Percentiles rank a stretch among this genome's conserved stretches.
phyloP scores from a whole-genome alignment of 2,113 vertebrate genomes.

The Tympanuchus pallidicinctus region DNA sequence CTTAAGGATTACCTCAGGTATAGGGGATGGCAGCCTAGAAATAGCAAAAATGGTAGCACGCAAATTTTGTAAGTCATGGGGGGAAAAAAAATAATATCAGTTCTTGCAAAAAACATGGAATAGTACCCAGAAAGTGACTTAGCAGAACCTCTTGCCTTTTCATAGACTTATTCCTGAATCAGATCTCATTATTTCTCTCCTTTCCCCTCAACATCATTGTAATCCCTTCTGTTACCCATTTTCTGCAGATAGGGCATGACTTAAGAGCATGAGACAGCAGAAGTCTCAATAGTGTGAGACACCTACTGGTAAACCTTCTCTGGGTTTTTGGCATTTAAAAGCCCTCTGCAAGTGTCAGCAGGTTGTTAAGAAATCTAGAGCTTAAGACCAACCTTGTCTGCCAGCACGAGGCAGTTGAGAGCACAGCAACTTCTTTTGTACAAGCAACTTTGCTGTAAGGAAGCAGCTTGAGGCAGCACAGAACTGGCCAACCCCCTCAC shows the following conservation, averaged over 20 bases:
- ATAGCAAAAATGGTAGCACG: background rate
- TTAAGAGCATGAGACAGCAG: background rate
- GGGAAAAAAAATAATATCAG: background rate
- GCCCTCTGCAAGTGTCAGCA: background rate
- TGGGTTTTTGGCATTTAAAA: background rate
- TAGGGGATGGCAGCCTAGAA: background rate
- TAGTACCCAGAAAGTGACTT: background rate
- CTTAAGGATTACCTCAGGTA: background rate
- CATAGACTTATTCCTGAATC: background rate
- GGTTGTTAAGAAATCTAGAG: background rate
- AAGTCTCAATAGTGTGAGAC: background rate
- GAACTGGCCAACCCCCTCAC: background rate
- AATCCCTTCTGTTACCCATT: background rate
- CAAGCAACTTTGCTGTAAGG: background rate
- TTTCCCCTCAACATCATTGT: background rate
- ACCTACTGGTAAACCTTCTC: background rate
- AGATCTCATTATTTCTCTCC: background rate
- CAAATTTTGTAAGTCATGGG: background rate
- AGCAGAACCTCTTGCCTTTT: background rate
- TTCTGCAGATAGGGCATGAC: constrained; percentile 4
- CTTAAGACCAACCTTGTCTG: accelerated
- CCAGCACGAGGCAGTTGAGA: background rate
- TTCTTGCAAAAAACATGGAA: background rate
- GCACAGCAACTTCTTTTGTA: background rate
- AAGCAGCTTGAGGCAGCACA: background rate